Evolutionary conservation across 2,113 vertebrate genomes (phyloP).

Genomic region (Deroptyus accipitrinus): DNA sequence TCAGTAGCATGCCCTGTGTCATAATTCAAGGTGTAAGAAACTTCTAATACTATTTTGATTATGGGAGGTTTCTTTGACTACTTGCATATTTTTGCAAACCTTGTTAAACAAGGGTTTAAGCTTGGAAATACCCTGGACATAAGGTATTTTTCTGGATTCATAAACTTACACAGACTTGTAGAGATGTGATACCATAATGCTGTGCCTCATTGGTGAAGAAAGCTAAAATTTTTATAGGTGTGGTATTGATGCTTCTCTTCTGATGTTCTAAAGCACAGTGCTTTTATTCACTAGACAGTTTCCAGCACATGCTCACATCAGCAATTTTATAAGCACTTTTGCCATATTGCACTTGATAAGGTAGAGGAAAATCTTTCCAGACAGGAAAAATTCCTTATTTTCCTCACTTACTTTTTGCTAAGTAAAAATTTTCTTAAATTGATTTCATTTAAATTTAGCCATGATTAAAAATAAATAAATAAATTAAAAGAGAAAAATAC

Average conservation of each 20-base stretch:
- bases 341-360: not conserved
- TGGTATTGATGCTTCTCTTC: not conserved
- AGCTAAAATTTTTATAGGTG: not conserved
- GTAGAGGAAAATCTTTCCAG: not conserved
- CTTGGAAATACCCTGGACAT: not conserved
- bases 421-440: not conserved
- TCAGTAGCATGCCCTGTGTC: not conserved
- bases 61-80: not conserved
- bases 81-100: not conserved
- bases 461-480: not conserved
- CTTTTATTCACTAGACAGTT: not conserved
- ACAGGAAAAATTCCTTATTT: not conserved
- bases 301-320: not conserved
- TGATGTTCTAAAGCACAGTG: not conserved
- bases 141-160: not conserved
- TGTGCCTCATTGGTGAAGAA: not conserved
- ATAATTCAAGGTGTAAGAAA: not conserved
- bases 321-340: not conserved
- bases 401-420: not conserved
- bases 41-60: not conserved
- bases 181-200: not conserved
- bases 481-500: not conserved
- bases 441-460: slow-evolving; percentile 12
- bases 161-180: not conserved
- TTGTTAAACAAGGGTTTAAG: not conserved